Base-by-base conservation (phyloP, 1,140 invertebrate genomes). In the Drosophila pseudoobscura region DNA sequence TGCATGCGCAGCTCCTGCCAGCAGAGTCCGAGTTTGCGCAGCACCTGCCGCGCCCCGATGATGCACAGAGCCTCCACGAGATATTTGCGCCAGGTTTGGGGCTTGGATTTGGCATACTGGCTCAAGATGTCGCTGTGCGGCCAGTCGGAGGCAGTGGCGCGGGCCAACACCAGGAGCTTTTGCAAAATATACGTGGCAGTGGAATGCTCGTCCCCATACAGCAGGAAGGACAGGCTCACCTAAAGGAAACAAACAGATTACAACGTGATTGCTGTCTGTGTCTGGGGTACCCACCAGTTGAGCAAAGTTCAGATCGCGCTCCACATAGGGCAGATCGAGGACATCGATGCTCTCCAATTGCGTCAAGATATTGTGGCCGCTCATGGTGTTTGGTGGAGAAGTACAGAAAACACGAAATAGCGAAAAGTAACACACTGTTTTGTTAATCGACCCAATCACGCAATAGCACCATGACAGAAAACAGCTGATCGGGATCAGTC, bases 21-120 rank as follows among this genome's bases (percentile, higher is more conserved):
- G 1, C 24, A 15, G 1, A 91, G 74, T 4, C 90, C 90, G 20
- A 91, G 24, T 44, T 77, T 85, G 0, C 90, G 83, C 6, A 91
- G 29, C 7, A 78, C 80, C 3, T 61, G 66, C 0, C 79, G 82
- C 0, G 87, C 90, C 11, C 63, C 53, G 1, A 91, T 80, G 9
- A 91, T 89, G 47, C 78, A 75, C 9, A 91, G 56, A 0, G 80
- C 80, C 57, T 91, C 90, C 1, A 91, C 47, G 6, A 91, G 54
- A 24, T 71, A 31, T 0, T 44, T n/a, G 1, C 60, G 74, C 90
- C 90, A 91, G 26, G 50, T 43, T 0, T 53, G 22, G 1, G 72
- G 62, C 26, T 80, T 85, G 2, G 68, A 64, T 2, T 73, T 70
- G 1, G 79, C 74, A 51, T 87, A 91, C 35, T 80, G 75, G 1